Base-by-base conservation (phyloP, 1,140 invertebrate genomes). In the Zaprionus ghesquierei region DNA sequence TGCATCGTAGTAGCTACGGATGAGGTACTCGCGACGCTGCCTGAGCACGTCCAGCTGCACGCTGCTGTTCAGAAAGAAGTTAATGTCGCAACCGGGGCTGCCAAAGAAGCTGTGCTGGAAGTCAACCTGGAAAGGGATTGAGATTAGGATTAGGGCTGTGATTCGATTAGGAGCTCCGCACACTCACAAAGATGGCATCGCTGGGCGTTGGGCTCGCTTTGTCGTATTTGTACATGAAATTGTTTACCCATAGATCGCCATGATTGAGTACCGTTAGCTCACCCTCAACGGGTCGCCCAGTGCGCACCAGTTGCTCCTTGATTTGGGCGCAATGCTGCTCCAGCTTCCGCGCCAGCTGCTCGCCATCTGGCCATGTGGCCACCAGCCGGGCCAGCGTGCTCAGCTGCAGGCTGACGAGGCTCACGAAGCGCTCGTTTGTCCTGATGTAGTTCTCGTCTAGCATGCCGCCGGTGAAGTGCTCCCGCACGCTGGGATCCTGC, bases 221-320 rank as follows among this genome's bases (percentile, higher is more conserved):
- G 25, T 92, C 64, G 64, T 93, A 93, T 82, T 92, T 92, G 74
- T 93, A 94, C 91, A 94, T 92, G 69, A 94, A 93, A 66, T 94
- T 94, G 69, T 94, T 94, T 10, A 92, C 92, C 93, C 93, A 94
- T 25, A 93, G 93, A 75, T 94, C 93, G 8, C 93, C 93, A 74
- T 94, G 93, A 54, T 92, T 90, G 10, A 94, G 73, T 0, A 93
- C 93, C 0, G 81, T 87, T 18, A 91, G 62, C 46, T 91, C 90
- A 5, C 82, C 81, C 0, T 73, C 55, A 10, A 20, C 46, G 0
- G 77, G 51, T 5, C 77, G 66, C 0, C 84, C 89, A 13, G 87
- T 90, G 6, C 29, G 15, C 18, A 91, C 79, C 29, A 90, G 77
- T 49, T 91, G 90, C 61, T 91, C 90, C 62, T 76, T 79, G 25